These are phyloP conservation scores for Talpa occidentalis DNA, from an alignment of 2,113 vertebrate species.

Conservation along the genomic window DNA sequence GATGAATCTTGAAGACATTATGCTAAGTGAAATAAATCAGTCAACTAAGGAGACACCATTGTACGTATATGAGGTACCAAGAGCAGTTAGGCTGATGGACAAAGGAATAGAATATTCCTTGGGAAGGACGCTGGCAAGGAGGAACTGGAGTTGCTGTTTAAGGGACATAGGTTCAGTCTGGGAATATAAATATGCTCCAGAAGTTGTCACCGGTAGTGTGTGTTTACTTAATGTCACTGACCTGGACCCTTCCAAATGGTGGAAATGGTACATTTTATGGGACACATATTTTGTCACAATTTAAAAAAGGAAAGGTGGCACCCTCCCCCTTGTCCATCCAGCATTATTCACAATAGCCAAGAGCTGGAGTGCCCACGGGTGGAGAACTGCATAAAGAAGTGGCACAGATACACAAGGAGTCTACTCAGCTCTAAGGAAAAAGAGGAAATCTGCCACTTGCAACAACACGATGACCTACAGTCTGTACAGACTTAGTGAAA, in stretches of 20 bases:
- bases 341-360: too few species aligned
- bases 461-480: too few species aligned
- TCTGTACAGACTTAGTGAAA: too few species aligned
- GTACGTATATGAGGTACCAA: background rate
- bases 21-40: background rate
- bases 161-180: background rate
- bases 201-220: fast-evolving
- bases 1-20: background rate
- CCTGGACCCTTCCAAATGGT: background rate
- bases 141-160: background rate
- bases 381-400: too few species aligned
- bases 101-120: background rate
- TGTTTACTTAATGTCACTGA: background rate
- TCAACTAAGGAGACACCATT: background rate
- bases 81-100: background rate
- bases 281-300: background rate
- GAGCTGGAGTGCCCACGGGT: too few species aligned
- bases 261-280: background rate
- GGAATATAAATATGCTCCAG: background rate
- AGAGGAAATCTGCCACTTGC: too few species aligned
- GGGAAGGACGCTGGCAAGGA: background rate
- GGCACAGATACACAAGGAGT: too few species aligned
- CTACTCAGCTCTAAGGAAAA: too few species aligned
- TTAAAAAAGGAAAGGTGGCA: too few species aligned
- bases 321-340: too few species aligned